Evolutionary conservation across 2,888 invertebrate species (phyloP).

Genomic region (Eretmocerus hayati): DNA sequence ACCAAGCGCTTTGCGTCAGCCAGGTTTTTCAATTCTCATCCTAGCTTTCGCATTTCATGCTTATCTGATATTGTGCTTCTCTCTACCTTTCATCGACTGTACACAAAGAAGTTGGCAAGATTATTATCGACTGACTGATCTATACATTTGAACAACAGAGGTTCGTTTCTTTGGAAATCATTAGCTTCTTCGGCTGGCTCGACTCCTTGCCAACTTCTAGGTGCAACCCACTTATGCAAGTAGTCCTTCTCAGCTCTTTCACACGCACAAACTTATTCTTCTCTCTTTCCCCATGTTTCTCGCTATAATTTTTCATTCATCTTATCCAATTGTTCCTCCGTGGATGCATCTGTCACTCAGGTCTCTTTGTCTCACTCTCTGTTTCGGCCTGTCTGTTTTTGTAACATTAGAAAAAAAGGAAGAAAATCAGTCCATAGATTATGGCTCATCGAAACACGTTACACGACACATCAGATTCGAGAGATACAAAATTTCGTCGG

Average conservation of each 20-base stretch:
- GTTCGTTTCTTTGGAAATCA: not conserved
- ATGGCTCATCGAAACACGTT: too few species aligned
- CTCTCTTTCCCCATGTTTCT: constrained; percentile 17
- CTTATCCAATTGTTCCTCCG: constrained; percentile 16
- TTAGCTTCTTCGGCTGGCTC: too few species aligned
- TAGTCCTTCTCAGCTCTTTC: constrained; percentile 42
- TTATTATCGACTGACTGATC: not conserved
- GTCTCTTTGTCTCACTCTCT: constrained; percentile 15
- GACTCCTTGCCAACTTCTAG: constrained; percentile 25
- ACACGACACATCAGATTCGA: too few species aligned
- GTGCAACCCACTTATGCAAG: constrained; percentile 38
- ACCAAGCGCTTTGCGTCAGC: constrained; percentile 28
- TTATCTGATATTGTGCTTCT: not conserved
- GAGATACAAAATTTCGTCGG: too few species aligned
- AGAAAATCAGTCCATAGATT: too few species aligned
- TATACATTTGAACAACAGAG: too few species aligned
- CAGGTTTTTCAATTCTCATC: not conserved
- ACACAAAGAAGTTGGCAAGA: not conserved
- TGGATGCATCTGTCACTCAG: constrained; percentile 13
- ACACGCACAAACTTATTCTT: constrained; percentile 21
- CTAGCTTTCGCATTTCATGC: not conserved
- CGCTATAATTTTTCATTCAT: constrained; percentile 1
- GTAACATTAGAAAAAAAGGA: constrained; percentile 7
- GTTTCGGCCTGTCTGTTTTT: constrained; percentile 13
- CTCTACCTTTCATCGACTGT: not conserved